These are phyloP conservation scores for Pionites leucogaster DNA, from an alignment of 2,113 vertebrate genomes.

Conservation along the genomic window DNA sequence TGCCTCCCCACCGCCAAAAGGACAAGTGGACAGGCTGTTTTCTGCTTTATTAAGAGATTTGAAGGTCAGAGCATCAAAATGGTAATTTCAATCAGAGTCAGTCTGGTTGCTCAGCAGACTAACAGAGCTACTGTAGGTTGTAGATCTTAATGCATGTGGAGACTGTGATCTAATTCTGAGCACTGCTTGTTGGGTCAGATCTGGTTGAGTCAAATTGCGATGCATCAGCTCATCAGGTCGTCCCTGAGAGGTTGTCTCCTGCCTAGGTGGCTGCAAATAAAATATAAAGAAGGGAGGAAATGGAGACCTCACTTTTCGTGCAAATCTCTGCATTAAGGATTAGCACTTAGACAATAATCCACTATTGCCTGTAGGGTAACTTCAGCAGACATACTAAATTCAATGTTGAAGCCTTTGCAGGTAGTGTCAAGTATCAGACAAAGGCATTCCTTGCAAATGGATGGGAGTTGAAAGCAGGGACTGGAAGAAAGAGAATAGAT, in stretches of 20 bases:
- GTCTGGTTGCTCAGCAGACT: slow-evolving; percentile 50
- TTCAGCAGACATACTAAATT: slow-evolving; percentile 39
- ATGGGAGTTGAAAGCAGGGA: background rate
- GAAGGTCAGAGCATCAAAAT: slow-evolving; percentile 68
- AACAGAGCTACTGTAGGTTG: slow-evolving; percentile 28
- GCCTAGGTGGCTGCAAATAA: slow-evolving; percentile 8
- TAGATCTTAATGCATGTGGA: slow-evolving; percentile 38
- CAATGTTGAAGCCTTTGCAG: background rate
- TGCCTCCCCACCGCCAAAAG: slow-evolving; percentile 4
- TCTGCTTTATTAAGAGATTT: slow-evolving; percentile 67
- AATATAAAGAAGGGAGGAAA: background rate
- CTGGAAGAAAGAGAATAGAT: background rate
- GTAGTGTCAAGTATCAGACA: background rate
- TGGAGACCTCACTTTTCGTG: background rate
- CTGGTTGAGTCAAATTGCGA: slow-evolving; percentile 50
- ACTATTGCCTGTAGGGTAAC: slow-evolving; percentile 22
- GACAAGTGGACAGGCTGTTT: slow-evolving; percentile 45
- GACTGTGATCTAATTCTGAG: slow-evolving; percentile 62
- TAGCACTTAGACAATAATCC: slow-evolving; percentile 36
- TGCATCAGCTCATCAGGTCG: background rate
- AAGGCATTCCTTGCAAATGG: background rate
- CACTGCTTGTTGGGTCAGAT: slow-evolving; percentile 45
- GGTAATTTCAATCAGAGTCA: slow-evolving; percentile 67
- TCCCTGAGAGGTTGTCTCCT: background rate
- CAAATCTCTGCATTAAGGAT: slow-evolving; percentile 15